Evolutionary conservation across 1,140 invertebrate genomes (phyloP).

Genomic region (Drosophila equinoxialis): DNA sequence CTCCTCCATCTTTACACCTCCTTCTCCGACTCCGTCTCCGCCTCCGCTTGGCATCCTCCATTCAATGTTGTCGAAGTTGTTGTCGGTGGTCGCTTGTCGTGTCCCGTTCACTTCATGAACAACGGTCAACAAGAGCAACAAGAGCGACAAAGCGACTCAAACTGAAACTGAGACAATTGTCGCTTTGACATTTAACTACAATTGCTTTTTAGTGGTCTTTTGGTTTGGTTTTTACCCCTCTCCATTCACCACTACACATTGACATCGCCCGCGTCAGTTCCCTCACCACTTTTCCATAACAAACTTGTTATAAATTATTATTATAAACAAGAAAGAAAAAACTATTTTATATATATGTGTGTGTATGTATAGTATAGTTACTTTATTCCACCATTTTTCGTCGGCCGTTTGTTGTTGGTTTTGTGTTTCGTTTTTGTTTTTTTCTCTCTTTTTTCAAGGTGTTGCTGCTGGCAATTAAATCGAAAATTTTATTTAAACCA

Average conservation of each 20-base stretch:
- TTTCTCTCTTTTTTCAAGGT: constrained; percentile 56
- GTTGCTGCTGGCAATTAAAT: constrained; percentile 58
- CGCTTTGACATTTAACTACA: constrained; percentile 79
- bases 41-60: background rate
- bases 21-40: background rate
- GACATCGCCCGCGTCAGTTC: constrained; percentile 31
- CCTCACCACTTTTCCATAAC: constrained; percentile 46
- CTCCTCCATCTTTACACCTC: constrained; percentile 15
- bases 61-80: constrained; percentile 25
- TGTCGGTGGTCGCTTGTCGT: constrained; percentile 27
- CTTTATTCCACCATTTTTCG: constrained; percentile 7
- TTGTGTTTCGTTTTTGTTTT: constrained; percentile 38
- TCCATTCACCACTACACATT: constrained; percentile 3
- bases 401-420: background rate
- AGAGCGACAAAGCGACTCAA: constrained; percentile 37
- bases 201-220: constrained; percentile 77
- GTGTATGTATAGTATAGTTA: background rate
- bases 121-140: constrained; percentile 27
- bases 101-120: constrained; percentile 70
- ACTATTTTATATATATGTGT: background rate
- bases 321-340: constrained; percentile 49
- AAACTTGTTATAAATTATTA: constrained; percentile 79
- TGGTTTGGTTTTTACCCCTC: constrained; percentile 30
- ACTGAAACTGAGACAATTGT: constrained; percentile 62
- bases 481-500: constrained; percentile 33